Conservation (phyloP, 2,888 invertebrate species). For the Trilocha varians region DNA sequence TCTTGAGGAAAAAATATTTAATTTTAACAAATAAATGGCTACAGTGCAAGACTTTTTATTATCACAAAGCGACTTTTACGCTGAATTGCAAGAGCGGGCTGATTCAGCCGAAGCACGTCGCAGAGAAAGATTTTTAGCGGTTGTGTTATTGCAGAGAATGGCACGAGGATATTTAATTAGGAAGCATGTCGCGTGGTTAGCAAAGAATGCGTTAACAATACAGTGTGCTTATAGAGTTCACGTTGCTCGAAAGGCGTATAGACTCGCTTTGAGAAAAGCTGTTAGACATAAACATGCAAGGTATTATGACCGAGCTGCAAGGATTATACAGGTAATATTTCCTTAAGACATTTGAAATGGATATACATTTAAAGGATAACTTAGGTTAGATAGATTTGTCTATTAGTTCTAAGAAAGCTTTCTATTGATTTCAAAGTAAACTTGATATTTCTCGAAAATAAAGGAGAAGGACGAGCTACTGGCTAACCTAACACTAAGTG, state of each 20-base stretch:
- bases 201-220: constrained; percentile 46
- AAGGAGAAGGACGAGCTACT: no score
- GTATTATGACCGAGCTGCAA: constrained; percentile 46
- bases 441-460: no score
- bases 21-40: constrained; percentile 39
- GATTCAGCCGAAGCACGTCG: constrained; percentile 39
- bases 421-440: no score
- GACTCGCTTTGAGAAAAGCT: constrained; percentile 41
- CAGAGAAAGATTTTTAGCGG: constrained; percentile 38
- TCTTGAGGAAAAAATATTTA: background rate
- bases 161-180: constrained; percentile 47
- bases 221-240: constrained; percentile 55
- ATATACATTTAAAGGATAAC: no score
- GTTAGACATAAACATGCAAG: constrained; percentile 44
- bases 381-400: no score
- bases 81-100: constrained; percentile 35
- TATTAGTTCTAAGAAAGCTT: no score
- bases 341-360: no score
- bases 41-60: constrained; percentile 38
- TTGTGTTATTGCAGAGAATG: constrained; percentile 42
- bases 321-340: constrained; percentile 45
- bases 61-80: constrained; percentile 33
- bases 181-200: constrained; percentile 49
- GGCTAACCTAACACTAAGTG: no score
- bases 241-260: constrained; percentile 38